Evolutionary conservation across 2,888 invertebrate genomes (phyloP).

Genomic region (Autographa gamma): DNA sequence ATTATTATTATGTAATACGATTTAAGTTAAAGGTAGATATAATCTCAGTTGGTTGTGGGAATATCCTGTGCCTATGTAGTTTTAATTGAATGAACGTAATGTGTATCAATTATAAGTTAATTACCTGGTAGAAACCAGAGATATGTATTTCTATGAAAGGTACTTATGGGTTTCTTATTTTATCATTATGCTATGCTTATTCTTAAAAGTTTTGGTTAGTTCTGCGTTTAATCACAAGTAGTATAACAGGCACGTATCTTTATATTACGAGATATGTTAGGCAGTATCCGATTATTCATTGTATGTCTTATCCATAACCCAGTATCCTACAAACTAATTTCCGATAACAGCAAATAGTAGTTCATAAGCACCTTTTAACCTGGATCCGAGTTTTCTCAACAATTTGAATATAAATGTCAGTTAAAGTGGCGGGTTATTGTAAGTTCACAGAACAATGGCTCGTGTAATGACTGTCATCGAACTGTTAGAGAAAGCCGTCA

Average conservation of each 20-base stretch:
- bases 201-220: too few species aligned
- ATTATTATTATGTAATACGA: slow-evolving; percentile 6
- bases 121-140: not conserved
- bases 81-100: not conserved
- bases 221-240: too few species aligned
- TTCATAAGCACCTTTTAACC: not conserved
- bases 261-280: too few species aligned
- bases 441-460: slow-evolving; percentile 51
- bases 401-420: slow-evolving; percentile 35
- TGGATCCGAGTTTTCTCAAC: slow-evolving; percentile 17
- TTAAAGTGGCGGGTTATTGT: slow-evolving; percentile 29
- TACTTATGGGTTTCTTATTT: too few species aligned
- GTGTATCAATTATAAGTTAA: not conserved
- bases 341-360: not conserved
- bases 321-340: not conserved
- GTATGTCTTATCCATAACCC: not conserved
- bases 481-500: slow-evolving; percentile 36
- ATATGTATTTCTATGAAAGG: too few species aligned
- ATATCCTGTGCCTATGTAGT: not conserved
- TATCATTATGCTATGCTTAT: not conserved
- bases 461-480: slow-evolving; percentile 42
- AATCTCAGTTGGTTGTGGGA: not conserved
- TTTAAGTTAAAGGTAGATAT: slow-evolving; percentile 10
- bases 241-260: too few species aligned
- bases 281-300: not conserved